Percentiles rank a stretch among this genome's conserved stretches.
phyloP scores from a whole-genome alignment of 2,113 vertebrate genomes.

The Xenopus borealis region DNA sequence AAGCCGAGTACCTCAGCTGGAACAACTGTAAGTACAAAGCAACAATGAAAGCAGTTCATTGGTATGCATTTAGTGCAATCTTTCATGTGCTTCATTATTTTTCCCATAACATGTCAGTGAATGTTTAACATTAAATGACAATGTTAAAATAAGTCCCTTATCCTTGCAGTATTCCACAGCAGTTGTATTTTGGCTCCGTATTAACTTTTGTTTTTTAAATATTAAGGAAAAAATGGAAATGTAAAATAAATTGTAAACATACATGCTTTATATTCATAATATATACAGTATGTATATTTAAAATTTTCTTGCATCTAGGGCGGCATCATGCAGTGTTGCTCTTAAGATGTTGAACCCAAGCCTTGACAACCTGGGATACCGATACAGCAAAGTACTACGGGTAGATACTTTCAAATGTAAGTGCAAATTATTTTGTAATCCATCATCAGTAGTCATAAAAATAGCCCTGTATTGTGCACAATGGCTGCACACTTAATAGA shows the following conservation, averaged over 20 bases:
- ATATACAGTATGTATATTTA: too few species aligned
- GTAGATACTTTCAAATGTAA: constrained; percentile 66
- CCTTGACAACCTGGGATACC: constrained; percentile 62
- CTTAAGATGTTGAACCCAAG: constrained; percentile 70
- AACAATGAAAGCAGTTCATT: neutral
- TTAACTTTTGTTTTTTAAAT: too few species aligned
- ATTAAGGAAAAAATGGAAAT: too few species aligned
- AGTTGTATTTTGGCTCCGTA: too few species aligned
- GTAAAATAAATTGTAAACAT: neutral
- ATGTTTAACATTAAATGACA: too few species aligned
- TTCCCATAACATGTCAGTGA: neutral
- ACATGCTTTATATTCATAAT: neutral
- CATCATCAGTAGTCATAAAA: neutral
- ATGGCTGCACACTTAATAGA: neutral
- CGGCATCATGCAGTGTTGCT: constrained; percentile 73
- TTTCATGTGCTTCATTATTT: neutral
- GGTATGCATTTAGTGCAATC: neutral
- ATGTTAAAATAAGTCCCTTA: too few species aligned
- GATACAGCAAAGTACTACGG: constrained; percentile 68
- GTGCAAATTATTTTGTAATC: constrained; percentile 22
- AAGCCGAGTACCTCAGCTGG: constrained; percentile 57
- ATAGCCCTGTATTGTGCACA: too few species aligned
- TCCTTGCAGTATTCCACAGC: too few species aligned
- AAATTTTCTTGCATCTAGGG: constrained; percentile 58
- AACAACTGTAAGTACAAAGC: constrained; percentile 68